These are phyloP conservation scores for Xenopus petersii DNA, from an alignment of 2,797 vertebrate species.

Conservation along the genomic window DNA sequence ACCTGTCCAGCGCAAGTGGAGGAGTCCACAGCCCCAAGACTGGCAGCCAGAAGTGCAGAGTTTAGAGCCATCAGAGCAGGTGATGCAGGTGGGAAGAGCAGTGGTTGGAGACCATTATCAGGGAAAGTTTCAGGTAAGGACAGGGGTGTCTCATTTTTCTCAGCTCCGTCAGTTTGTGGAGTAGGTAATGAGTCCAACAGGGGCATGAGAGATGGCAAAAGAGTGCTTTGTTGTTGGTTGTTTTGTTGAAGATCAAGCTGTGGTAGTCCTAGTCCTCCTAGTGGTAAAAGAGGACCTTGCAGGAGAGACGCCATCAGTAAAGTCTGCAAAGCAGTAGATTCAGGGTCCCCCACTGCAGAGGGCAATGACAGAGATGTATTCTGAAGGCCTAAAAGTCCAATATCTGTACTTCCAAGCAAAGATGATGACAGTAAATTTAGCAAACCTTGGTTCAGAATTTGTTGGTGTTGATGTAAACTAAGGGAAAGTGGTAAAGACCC, in stretches of 20 bases:
- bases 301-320: constrained; percentile 80
- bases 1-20: constrained; percentile 62
- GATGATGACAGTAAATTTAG: constrained; percentile 65
- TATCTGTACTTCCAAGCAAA: constrained; percentile 63
- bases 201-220: constrained; percentile 64
- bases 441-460: constrained; percentile 67
- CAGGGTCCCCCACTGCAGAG: constrained; percentile 60
- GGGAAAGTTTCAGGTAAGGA: constrained; percentile 69
- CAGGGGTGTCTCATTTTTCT: constrained; percentile 64
- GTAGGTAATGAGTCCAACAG: constrained; percentile 62
- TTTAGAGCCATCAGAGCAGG: constrained; percentile 73
- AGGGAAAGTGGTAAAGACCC: constrained; percentile 61
- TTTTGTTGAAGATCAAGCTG: constrained; percentile 49
- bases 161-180: constrained; percentile 49
- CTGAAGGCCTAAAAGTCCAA: constrained; percentile 64
- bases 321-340: constrained; percentile 69
- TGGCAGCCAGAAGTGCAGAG: constrained; percentile 70
- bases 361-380: constrained; percentile 64
- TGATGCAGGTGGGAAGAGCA: constrained; percentile 62
- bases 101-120: constrained; percentile 65
- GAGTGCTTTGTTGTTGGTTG: constrained; percentile 51
- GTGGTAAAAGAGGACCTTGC: constrained; percentile 55
- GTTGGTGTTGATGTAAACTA: constrained; percentile 64
- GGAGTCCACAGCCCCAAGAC: constrained; percentile 67
- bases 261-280: constrained; percentile 47